These are phyloP conservation scores for Diphyllodes magnificus DNA, from an alignment of 2,113 vertebrate genomes.

Conservation along the genomic window DNA sequence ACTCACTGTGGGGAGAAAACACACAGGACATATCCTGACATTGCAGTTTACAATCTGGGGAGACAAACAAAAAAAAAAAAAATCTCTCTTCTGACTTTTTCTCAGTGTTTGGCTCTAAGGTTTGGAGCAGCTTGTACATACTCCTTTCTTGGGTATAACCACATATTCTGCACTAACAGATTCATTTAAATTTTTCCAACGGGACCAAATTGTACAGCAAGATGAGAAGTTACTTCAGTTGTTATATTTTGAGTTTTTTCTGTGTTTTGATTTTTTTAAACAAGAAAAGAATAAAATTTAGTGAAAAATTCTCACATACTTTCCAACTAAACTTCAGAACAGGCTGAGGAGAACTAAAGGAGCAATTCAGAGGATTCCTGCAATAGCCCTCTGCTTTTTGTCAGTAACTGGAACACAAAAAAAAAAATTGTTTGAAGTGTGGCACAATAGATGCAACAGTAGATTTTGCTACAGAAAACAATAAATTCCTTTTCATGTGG, in stretches of 20 bases:
- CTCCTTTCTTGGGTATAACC: not conserved
- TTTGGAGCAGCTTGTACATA: not conserved
- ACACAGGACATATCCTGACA: fast-evolving
- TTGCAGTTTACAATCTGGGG: not conserved
- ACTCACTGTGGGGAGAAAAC: not conserved
- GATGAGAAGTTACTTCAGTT: not conserved
- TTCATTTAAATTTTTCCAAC: not conserved
- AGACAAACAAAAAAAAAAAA: not conserved
- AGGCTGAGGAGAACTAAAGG: not conserved
- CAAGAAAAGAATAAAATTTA: not conserved
- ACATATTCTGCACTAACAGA: not conserved
- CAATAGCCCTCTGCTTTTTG: not conserved
- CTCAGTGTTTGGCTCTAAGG: not conserved
- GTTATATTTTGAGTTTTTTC: not conserved
- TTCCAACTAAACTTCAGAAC: not conserved
- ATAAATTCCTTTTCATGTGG: not conserved
- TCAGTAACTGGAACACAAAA: not conserved
- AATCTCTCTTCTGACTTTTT: not conserved
- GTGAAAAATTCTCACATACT: not conserved
- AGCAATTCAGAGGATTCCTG: not conserved
- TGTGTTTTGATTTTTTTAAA: not conserved
- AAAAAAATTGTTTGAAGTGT: not conserved
- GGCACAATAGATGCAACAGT: not conserved
- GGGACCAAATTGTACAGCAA: not conserved
- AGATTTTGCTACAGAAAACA: not conserved